These are phyloP conservation scores for Pseudorectes ferrugineus DNA, from an alignment of 2,113 vertebrate species.

Conservation along the genomic window DNA sequence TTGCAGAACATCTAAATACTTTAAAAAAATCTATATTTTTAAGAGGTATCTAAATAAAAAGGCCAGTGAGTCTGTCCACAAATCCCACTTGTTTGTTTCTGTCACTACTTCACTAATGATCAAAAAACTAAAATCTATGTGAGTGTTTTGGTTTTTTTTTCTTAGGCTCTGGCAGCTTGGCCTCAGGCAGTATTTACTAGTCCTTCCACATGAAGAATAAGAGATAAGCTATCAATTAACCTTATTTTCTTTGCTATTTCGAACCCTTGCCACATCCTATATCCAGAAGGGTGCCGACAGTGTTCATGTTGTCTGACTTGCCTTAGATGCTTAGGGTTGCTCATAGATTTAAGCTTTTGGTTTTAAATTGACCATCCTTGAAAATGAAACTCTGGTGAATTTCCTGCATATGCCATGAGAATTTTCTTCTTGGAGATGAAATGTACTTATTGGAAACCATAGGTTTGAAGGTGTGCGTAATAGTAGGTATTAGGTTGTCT, in stretches of 20 bases:
- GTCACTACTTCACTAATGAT: not conserved
- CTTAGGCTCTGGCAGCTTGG: not conserved
- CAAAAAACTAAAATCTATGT: not conserved
- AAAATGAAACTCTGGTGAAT: not conserved
- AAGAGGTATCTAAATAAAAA: not conserved
- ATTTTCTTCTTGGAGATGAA: not conserved
- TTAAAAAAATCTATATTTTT: accelerated
- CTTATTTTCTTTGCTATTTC: not conserved
- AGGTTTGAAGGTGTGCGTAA: not conserved
- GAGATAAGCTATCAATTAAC: not conserved
- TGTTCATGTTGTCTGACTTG: not conserved
- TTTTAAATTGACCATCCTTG: not conserved
- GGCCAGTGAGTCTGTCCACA: not conserved
- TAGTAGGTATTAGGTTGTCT: not conserved
- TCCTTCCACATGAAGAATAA: not conserved
- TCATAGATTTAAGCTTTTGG: not conserved
- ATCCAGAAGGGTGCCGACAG: not conserved
- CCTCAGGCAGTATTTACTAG: not conserved
- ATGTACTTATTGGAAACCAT: not conserved
- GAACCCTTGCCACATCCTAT: not conserved
- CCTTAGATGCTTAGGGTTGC: not conserved
- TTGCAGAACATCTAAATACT: not conserved
- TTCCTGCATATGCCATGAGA: not conserved
- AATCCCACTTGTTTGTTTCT: not conserved
- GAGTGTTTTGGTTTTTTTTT: not conserved